phyloP scores from a whole-genome alignment of 2,113 vertebrate species.

The Nycticebus coucang region DNA sequence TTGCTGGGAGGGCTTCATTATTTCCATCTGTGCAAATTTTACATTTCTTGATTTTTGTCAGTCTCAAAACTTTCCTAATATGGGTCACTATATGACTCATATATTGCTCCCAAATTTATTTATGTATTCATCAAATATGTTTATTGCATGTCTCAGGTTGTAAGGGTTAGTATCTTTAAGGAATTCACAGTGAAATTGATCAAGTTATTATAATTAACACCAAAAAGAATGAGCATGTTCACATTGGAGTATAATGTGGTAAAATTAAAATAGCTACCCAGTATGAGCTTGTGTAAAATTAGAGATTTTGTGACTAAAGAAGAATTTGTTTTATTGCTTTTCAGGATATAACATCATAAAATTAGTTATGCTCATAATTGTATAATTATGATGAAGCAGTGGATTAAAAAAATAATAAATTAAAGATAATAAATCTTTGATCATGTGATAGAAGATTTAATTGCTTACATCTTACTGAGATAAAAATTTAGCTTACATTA shows the following conservation, averaged over 20 bases:
- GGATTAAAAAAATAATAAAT: neutral
- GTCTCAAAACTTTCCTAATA: too few relatives aligned
- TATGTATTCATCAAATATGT: neutral
- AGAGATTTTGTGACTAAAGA: slow-evolving; percentile 16
- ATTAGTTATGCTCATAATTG: slow-evolving; percentile 46
- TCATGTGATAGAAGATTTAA: neutral
- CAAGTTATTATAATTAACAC: slow-evolving; percentile 42
- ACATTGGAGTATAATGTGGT: neutral
- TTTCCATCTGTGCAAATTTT: too few relatives aligned
- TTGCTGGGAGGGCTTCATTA: too few relatives aligned
- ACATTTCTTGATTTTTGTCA: too few relatives aligned
- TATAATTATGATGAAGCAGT: slow-evolving; percentile 59
- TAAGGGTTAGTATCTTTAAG: slow-evolving; percentile 17
- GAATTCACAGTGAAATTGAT: neutral
- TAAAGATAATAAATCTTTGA: slow-evolving; percentile 56
- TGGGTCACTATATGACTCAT: neutral
- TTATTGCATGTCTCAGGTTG: neutral
- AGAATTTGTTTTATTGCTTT: slow-evolving; percentile 58
- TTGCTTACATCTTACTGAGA: slow-evolving; percentile 37
- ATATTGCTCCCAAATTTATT: neutral
- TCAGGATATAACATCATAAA: neutral
- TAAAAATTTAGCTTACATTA: slow-evolving; percentile 51
- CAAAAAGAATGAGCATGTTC: slow-evolving; percentile 18
- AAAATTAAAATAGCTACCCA: slow-evolving; percentile 36
- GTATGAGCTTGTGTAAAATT: neutral